Evolutionary conservation across 2,888 invertebrate species (phyloP).

Genomic region (Tiliacea citrago): DNA sequence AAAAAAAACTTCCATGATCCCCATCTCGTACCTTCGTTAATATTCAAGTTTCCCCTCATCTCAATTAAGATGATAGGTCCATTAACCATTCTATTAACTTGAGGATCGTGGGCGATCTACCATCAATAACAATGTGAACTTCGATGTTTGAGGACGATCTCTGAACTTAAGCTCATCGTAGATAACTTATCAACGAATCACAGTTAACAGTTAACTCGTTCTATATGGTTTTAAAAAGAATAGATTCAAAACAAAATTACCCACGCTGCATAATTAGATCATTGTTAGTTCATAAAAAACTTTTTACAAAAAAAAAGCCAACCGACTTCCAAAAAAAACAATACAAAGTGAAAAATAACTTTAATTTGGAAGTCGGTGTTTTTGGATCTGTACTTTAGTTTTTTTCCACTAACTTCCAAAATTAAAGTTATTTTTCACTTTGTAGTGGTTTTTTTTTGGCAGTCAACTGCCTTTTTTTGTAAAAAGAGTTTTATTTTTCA

Average conservation of each 20-base stretch:
- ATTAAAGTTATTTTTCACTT: too few relatives aligned
- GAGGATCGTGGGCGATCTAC: conserved; percentile 9
- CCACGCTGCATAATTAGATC: neutral
- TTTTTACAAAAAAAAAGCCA: too few relatives aligned
- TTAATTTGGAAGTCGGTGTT: too few relatives aligned
- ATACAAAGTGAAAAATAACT: too few relatives aligned
- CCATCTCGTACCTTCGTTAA: neutral
- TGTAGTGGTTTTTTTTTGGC: too few relatives aligned
- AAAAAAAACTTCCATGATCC: conserved; percentile 11
- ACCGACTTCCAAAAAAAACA: too few relatives aligned
- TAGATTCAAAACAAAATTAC: neutral
- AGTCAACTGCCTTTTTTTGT: too few relatives aligned
- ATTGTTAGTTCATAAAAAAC: neutral
- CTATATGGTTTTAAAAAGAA: neutral
- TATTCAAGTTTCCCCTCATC: conserved; percentile 31
- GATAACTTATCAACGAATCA: neutral
- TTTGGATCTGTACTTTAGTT: too few relatives aligned
- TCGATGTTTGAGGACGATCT: neutral
- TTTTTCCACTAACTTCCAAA: too few relatives aligned
- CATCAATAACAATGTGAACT: conserved; percentile 18
- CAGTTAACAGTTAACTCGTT: too few relatives aligned
- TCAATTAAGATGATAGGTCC: conserved; percentile 37
- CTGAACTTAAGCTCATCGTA: neutral
- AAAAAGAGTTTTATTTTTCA: too few relatives aligned
- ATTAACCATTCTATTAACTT: conserved; percentile 50